Evolutionary conservation across 2,113 vertebrate species (phyloP).

Genomic region (Melanerpes formicivorus): DNA sequence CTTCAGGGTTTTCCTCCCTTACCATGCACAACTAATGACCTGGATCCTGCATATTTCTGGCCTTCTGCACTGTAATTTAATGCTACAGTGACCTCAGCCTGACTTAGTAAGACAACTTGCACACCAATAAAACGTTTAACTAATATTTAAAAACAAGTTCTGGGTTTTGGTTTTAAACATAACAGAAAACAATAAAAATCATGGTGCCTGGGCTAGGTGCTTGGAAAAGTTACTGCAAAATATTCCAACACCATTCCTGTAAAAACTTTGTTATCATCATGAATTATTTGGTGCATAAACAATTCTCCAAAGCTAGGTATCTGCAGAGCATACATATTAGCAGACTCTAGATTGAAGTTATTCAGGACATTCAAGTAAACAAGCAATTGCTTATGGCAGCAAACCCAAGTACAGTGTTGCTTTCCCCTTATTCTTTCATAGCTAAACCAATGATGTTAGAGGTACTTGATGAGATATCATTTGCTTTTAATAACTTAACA

Average conservation of each 20-base stretch:
- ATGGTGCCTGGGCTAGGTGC: not conserved
- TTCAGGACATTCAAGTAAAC: not conserved
- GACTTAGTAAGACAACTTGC: not conserved
- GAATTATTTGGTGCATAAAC: not conserved
- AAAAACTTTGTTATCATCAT: not conserved
- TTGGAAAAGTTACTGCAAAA: not conserved
- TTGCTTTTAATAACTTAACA: not conserved
- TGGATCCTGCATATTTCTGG: not conserved
- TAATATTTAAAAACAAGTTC: not conserved
- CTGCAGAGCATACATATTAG: not conserved
- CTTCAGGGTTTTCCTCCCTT: not conserved
- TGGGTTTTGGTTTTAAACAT: not conserved
- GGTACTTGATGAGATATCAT: not conserved
- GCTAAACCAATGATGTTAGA: not conserved
- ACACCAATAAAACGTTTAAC: constrained; percentile 4
- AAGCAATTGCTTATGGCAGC: not conserved
- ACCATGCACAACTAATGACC: not conserved
- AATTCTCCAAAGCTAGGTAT: not conserved
- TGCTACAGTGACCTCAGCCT: not conserved
- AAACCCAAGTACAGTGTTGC: not conserved
- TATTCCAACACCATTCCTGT: not conserved
- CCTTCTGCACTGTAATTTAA: not conserved
- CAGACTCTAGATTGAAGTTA: not conserved
- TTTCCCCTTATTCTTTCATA: not conserved
- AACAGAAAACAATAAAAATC: not conserved